Evolutionary conservation across 2,888 invertebrate species (phyloP), one percentile per base, ranked within the genome.

Genomic region (Sinelater perroti): DNA sequence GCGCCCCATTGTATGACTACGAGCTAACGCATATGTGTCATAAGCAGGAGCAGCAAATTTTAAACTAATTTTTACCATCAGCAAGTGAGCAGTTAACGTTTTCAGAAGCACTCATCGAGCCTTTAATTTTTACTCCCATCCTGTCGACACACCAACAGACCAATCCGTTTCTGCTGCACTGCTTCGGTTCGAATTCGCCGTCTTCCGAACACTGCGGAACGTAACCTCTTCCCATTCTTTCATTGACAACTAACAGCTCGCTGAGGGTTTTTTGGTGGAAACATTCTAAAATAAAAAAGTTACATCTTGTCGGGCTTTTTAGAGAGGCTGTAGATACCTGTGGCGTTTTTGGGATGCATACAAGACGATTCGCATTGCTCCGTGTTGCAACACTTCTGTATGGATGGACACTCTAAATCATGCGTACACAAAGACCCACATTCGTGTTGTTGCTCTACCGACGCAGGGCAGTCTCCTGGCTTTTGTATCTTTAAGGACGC

Each of bases 81-180:
- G 68, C 59, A 53, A 74, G 67, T 24, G 83, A 79, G 70, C 93
- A 93, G 53, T 85, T 81, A 1, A 91, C 88, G 47, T 81, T 81
- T 7, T 84, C 83, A 0, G 90, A 84, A 0, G 91, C 87, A 1
- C 91, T 92, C 89, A 93, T 92, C 2, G 90, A 86, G 1, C 90
- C 89, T 45, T 86, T 85, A 20, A 90, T 81, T 73, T 93, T 93
- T 71, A 88, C 85, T 1, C 93, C 93, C 21, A 85, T 84, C 13
- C 85, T 81, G 73, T 91, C 90, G 1, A 93, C 93, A 71, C 93
- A 93, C 93, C 93, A 93, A 74, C 93, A 93, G 63, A 93, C 91
- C 17, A 92, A 77, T 17, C 90, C 91, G 74, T 93, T 93, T 53
- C 92, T 83, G 0, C 92, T 93, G 74, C 93, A 93, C 71, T 93